Evolutionary conservation across 2,797 vertebrate genomes (phyloP), one percentile per base, ranked within the genome.

Genomic region (Macropodus opercularis): DNA sequence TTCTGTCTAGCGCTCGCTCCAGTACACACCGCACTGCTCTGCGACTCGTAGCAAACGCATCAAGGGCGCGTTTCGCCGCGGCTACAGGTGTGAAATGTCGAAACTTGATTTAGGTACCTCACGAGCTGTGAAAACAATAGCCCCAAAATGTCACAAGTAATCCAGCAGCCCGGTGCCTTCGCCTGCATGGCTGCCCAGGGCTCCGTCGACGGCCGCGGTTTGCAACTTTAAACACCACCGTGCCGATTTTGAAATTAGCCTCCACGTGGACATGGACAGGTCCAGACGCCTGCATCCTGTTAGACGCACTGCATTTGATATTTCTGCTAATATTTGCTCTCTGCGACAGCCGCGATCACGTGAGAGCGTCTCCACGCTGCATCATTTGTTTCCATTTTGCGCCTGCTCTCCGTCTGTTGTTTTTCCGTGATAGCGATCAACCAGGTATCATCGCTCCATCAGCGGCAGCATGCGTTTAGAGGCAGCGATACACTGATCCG

Each of bases 81-180:
- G 54, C 72, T 83, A 79, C 79, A 83, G 69, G 73, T 89, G 77
- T 35, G 59, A 80, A 83, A 80, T 69, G 76, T 73, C 34, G 22
- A 67, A 78, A 72, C 57, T 80, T 75, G 72, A 82, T 85, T 85
- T 72, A 47, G 63, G 38, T 40, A 72, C 71, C 71, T 81, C 38
- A 77, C 77, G 80, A 89, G 72, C 77, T 83, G 67, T 80, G 71
- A 83, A 81, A 83, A 84, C 76, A 80, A 82, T 72, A 76, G 70
- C 72, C 69, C 57, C 35, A 15, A 80, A 83, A 85, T 87, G 76
- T 85, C 84, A 85, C 53, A 49, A 63, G 66, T 77, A 84, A 88
- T 86, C 77, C 81, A 69, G 62, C 38, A 46, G 50, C 64, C 49
- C 58, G 44, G 75, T 67, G 64, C 65, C 47, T 57, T 62, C 48